Percentiles rank a stretch among this genome's conserved stretches.
Evolutionary conservation across 2,888 invertebrate genomes (phyloP).

Genomic region (Drosophila phalerata): DNA sequence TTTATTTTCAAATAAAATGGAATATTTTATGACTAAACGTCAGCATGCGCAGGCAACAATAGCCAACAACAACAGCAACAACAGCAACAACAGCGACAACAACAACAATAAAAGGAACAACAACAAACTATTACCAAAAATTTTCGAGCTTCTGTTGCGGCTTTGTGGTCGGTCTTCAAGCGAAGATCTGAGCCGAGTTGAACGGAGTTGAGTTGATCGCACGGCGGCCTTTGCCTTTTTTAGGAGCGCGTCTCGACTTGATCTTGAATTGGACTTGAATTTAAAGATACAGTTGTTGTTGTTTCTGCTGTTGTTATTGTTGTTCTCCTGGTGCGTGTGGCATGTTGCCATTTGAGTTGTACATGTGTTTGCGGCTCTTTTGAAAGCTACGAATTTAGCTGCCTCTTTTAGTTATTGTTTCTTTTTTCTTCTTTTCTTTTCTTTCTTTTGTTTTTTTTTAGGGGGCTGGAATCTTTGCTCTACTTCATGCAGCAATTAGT

Average conservation of each 20-base stretch:
- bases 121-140: constrained; percentile 77
- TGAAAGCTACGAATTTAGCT: constrained; percentile 58
- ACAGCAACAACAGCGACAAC: constrained; percentile 25
- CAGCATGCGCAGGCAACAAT: constrained; percentile 59
- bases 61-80: constrained; percentile 40
- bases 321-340: constrained; percentile 70
- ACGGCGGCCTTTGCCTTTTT: constrained; percentile 61
- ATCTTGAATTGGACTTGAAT: constrained; percentile 55
- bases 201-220: constrained; percentile 11
- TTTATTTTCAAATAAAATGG: constrained; percentile 77
- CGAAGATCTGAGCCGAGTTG: constrained; percentile 23
- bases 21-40: constrained; percentile 80
- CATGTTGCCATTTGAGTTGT: constrained; percentile 80
- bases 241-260: constrained; percentile 31
- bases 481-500: constrained; percentile 66
- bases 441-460: constrained; percentile 6
- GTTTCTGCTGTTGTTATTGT: constrained; percentile 20
- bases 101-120: constrained; percentile 36
- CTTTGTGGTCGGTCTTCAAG: constrained; percentile 65
- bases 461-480: constrained; percentile 33
- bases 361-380: constrained; percentile 76
- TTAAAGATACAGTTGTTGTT: constrained; percentile 45
- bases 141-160: constrained; percentile 78
- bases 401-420: constrained; percentile 23
- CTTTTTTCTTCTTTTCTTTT: constrained; percentile 8